These are phyloP conservation scores for Tiliacea citrago DNA, from an alignment of 2,888 invertebrate genomes.

Conservation along the genomic window DNA sequence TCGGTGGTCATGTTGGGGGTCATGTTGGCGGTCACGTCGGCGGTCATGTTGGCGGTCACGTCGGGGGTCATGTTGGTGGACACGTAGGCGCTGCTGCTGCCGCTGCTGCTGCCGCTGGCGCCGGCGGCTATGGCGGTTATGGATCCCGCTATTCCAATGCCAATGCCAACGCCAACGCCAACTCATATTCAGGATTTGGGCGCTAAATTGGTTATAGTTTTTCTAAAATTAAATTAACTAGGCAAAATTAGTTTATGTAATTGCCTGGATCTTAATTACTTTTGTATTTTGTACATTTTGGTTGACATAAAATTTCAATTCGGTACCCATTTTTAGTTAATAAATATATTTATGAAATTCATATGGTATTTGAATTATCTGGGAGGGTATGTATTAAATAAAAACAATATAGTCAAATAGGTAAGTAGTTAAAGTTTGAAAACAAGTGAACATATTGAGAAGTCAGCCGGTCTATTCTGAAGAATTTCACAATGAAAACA, in stretches of 20 bases:
- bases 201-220: conserved; percentile 13
- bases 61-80: conserved; percentile 27
- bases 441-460: background rate
- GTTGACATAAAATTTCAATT: conserved; percentile 14
- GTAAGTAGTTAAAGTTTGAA: background rate
- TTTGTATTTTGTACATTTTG: conserved; percentile 29
- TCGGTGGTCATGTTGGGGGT: conserved; percentile 28
- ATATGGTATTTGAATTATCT: conserved; percentile 10
- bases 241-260: conserved; percentile 9
- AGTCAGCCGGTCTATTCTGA: background rate
- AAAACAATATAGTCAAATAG: background rate
- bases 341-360: conserved; percentile 45
- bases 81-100: conserved; percentile 17
- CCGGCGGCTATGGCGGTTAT: conserved; percentile 19
- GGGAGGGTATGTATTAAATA: background rate
- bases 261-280: background rate
- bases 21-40: conserved; percentile 22
- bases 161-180: conserved; percentile 12
- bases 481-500: background rate
- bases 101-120: conserved; percentile 11
- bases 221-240: conserved; percentile 18
- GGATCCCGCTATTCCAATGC: conserved; percentile 16
- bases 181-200: conserved; percentile 27
- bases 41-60: conserved; percentile 28
- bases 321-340: conserved; percentile 28